Conservation (phyloP, 2,113 vertebrate genomes). For the rat (Rattus norvegicus) region GRCr8 NC_086028.1:85041001-85041500, state of each 20-base stretch:
- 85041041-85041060: not conserved
- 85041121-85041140: not conserved
- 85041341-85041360: not conserved
- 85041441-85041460: not conserved
- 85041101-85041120: not conserved
- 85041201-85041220: constrained; percentile 11
- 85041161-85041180: not conserved
- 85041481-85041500: not conserved
- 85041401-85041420: constrained; percentile 20
- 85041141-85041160: not conserved
- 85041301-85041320: not conserved
- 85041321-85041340: not conserved
- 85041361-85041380: not conserved
- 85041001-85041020: not conserved
- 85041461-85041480: constrained; percentile 20
- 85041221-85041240: constrained; percentile 7
- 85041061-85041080: not conserved
- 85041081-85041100: not conserved
- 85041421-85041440: constrained; percentile 22
- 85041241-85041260: not conserved
- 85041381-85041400: not conserved
- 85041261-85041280: not conserved
- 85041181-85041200: not conserved
- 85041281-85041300: not conserved
- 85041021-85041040: not conserved